A percentile compares a stretch with the other conserved stretches of the same genome.
These are phyloP conservation scores for Portevinia maculata DNA, from an alignment of 2,888 invertebrate genomes.

Conservation along the genomic window DNA sequence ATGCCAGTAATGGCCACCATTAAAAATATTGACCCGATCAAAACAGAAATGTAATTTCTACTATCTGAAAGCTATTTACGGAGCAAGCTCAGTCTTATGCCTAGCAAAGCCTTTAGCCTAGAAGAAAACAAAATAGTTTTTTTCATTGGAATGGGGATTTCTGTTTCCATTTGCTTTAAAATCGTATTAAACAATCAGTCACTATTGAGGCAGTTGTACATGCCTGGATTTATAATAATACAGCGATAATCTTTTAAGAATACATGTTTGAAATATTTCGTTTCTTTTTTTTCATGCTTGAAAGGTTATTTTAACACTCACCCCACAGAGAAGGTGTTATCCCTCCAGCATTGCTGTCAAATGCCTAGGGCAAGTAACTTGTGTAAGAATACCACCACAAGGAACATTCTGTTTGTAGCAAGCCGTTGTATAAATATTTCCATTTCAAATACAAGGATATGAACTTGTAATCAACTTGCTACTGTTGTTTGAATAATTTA, in stretches of 20 bases:
- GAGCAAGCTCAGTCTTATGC: too few species aligned
- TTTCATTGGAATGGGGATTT: too few species aligned
- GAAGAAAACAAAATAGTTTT: too few species aligned
- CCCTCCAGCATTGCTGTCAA: constrained; percentile 46
- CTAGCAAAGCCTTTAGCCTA: too few species aligned
- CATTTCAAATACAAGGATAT: constrained; percentile 48
- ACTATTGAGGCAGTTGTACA: background rate
- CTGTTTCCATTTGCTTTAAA: too few species aligned
- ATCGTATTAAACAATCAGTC: too few species aligned
- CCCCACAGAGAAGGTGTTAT: constrained; percentile 45
- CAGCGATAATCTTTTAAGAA: constrained; percentile 50
- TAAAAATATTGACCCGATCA: too few species aligned
- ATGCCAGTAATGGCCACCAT: too few species aligned
- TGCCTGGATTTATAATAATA: constrained; percentile 5
- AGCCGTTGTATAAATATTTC: constrained; percentile 57
- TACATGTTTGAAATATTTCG: constrained; percentile 34
- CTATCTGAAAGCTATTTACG: too few species aligned
- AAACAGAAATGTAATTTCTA: too few species aligned
- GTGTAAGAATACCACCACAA: constrained; percentile 28
- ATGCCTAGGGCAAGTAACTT: constrained; percentile 31
- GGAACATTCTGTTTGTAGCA: constrained; percentile 30
- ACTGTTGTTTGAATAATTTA: constrained; percentile 59
- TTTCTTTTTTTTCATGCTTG: background rate
- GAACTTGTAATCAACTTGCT: constrained; percentile 64
- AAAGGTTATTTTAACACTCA: constrained; percentile 30